Percentiles rank a stretch among this genome's conserved stretches.
Evolutionary conservation across 2,888 invertebrate genomes (phyloP).

Genomic region (Hirtodrosophila duncani): DNA sequence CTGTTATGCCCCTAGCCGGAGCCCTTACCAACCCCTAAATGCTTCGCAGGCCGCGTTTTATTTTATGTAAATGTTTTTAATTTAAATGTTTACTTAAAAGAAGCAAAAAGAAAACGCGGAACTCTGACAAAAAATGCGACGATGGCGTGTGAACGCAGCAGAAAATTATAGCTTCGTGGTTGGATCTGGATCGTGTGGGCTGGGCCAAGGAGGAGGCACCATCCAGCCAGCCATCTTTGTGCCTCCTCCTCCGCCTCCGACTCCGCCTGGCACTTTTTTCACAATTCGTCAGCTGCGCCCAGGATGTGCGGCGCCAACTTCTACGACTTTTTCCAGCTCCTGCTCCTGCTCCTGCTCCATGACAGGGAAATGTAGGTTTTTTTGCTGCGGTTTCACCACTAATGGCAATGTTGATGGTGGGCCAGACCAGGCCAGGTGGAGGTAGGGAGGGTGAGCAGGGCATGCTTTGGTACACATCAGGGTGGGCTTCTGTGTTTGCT

Average conservation of each 20-base stretch:
- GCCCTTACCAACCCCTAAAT: constrained; percentile 16
- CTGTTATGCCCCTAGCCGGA: constrained; percentile 1
- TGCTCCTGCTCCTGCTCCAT: constrained; percentile 3
- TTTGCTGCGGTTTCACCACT: constrained; percentile 63
- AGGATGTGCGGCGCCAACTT: constrained; percentile 34
- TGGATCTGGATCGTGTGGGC: constrained; percentile 9
- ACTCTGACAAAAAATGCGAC: constrained; percentile 67
- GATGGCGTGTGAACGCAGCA: constrained; percentile 71
- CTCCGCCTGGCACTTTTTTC: constrained; percentile 46
- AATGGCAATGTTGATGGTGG: constrained; percentile 60
- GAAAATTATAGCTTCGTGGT: constrained; percentile 47
- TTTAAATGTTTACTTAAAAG: constrained; percentile 66
- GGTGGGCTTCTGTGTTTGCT: constrained; percentile 35
- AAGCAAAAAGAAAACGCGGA: constrained; percentile 29
- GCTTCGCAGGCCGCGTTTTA: background rate
- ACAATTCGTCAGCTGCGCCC: constrained; percentile 74
- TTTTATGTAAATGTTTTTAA: constrained; percentile 66
- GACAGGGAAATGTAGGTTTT: constrained; percentile 9
- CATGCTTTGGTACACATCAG: constrained; percentile 12
- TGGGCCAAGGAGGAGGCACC: constrained; percentile 19
- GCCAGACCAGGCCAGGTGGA: constrained; percentile 19
- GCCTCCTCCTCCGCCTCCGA: constrained; percentile 4
- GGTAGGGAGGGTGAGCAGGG: background rate
- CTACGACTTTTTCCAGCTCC: constrained; percentile 4
- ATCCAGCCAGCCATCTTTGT: constrained; percentile 50